These are phyloP conservation scores for Leptinotarsa undecemlineata DNA, from an alignment of 1,140 invertebrate genomes.

Conservation along the genomic window DNA sequence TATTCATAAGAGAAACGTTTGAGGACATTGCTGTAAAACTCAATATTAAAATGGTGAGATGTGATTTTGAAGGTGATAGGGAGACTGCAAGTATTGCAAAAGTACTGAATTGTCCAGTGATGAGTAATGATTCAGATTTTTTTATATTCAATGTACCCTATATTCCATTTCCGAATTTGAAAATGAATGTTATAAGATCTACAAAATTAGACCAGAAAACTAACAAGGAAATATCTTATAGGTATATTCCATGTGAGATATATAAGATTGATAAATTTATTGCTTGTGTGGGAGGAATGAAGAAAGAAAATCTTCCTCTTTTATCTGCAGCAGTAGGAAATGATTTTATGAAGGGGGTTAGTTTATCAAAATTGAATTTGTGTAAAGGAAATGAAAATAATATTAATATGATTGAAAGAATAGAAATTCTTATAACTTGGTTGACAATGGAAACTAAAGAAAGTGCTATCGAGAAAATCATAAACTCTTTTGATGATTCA, in stretches of 20 bases:
- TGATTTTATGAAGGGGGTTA: slow-evolving; percentile 74
- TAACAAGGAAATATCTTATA: slow-evolving; percentile 41
- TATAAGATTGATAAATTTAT: slow-evolving; percentile 74
- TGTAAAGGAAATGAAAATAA: slow-evolving; percentile 63
- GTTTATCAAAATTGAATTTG: slow-evolving; percentile 64
- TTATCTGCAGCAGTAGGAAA: slow-evolving; percentile 83
- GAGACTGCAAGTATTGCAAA: slow-evolving; percentile 79
- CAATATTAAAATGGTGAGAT: slow-evolving; percentile 67
- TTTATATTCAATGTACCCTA: slow-evolving; percentile 83
- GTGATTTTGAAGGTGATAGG: slow-evolving; percentile 85
- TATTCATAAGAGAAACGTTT: slow-evolving; percentile 74
- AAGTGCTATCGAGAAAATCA: slow-evolving; percentile 68
- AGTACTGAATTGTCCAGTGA: slow-evolving; percentile 76
- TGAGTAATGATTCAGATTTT: slow-evolving; percentile 92
- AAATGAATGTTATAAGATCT: slow-evolving; percentile 45
- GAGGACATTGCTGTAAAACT: slow-evolving; percentile 67
- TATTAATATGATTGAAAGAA: slow-evolving; percentile 65
- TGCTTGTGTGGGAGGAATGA: slow-evolving; percentile 65
- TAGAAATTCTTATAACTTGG: slow-evolving; percentile 74
- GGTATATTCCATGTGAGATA: slow-evolving; percentile 68
- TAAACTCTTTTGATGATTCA: slow-evolving; percentile 61
- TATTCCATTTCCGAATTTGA: slow-evolving; percentile 71
- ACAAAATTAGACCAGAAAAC: slow-evolving; percentile 24
- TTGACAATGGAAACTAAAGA: slow-evolving; percentile 69
- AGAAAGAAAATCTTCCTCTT: slow-evolving; percentile 71